These are phyloP conservation scores for Pandemis corylana DNA, from an alignment of 2,888 invertebrate species.

Conservation along the genomic window DNA sequence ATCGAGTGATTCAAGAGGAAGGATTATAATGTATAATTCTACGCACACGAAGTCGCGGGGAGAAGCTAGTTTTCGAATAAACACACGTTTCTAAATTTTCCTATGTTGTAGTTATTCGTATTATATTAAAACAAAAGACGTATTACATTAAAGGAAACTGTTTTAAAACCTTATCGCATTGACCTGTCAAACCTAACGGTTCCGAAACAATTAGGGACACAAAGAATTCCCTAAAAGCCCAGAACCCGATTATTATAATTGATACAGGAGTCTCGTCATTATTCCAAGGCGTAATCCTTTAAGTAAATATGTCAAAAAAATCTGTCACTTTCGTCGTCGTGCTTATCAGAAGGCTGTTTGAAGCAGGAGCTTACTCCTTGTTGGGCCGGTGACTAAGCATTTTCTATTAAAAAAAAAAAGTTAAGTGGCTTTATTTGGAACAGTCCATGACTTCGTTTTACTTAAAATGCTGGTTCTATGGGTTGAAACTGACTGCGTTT, in stretches of 20 bases:
- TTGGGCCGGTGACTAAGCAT: neutral
- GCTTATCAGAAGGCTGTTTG: constrained; percentile 22
- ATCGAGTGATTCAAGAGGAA: too few relatives aligned
- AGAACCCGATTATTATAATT: constrained; percentile 33
- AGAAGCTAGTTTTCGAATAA: neutral
- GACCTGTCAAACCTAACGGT: constrained; percentile 36
- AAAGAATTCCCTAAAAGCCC: constrained; percentile 30
- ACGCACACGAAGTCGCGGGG: too few relatives aligned
- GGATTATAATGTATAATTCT: too few relatives aligned
- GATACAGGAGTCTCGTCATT: constrained; percentile 25
- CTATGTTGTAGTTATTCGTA: too few relatives aligned
- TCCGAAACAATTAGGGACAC: constrained; percentile 21
- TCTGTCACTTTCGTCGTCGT: constrained; percentile 12
- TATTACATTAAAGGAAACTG: too few relatives aligned
- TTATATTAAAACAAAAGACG: neutral
- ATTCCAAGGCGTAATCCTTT: constrained; percentile 33
- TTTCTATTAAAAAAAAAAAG: neutral
- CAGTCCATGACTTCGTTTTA: too few relatives aligned
- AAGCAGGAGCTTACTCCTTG: constrained; percentile 23
- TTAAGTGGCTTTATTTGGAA: neutral
- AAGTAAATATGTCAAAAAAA: constrained; percentile 25
- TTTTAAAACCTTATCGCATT: constrained; percentile 18
- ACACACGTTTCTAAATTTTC: too few relatives aligned
- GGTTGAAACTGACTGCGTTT: too few relatives aligned
- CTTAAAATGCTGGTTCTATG: too few relatives aligned